Conservation (phyloP, 2,888 invertebrate species). For the Xylota sylvarum region DNA sequence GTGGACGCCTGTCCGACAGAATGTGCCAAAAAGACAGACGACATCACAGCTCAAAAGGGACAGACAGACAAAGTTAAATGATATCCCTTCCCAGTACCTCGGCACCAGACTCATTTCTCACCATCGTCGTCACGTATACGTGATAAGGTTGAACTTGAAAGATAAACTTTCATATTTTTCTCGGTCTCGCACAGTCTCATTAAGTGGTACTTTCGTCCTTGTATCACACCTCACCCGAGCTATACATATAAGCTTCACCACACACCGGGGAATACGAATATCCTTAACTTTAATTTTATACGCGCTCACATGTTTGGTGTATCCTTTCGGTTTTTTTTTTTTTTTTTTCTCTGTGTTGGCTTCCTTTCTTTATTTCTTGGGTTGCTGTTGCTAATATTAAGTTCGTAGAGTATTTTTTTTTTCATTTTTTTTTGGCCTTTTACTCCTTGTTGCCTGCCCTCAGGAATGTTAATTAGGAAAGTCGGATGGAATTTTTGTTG, state of each 20-base stretch:
- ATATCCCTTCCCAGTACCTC: slow-evolving; percentile 17
- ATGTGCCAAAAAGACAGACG: slow-evolving; percentile 35
- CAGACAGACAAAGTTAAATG: slow-evolving; percentile 44
- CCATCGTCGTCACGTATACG: slow-evolving; percentile 42
- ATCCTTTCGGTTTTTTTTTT: slow-evolving; percentile 67
- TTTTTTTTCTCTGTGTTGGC: neutral
- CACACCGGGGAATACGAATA: slow-evolving; percentile 54
- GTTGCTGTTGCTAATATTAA: slow-evolving; percentile 70
- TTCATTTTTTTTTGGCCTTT: slow-evolving; percentile 31
- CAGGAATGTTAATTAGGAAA: slow-evolving; percentile 76
- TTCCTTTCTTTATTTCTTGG: slow-evolving; percentile 25
- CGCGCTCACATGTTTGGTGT: slow-evolving; percentile 67
- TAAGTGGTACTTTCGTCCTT: slow-evolving; percentile 67
- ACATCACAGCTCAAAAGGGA: slow-evolving; percentile 32
- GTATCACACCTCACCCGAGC: neutral
- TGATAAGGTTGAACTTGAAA: slow-evolving; percentile 72
- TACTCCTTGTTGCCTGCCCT: slow-evolving; percentile 40
- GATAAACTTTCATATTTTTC: slow-evolving; percentile 75
- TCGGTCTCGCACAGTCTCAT: slow-evolving; percentile 68
- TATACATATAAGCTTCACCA: slow-evolving; percentile 5
- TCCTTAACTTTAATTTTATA: slow-evolving; percentile 74
- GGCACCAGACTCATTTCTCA: slow-evolving; percentile 13
- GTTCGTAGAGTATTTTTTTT: slow-evolving; percentile 53
- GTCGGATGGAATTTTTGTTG: slow-evolving; percentile 71
- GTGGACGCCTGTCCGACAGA: neutral